Evolutionary conservation across 1,140 invertebrate species (phyloP).

Genomic region (Apis laboriosa): DNA sequence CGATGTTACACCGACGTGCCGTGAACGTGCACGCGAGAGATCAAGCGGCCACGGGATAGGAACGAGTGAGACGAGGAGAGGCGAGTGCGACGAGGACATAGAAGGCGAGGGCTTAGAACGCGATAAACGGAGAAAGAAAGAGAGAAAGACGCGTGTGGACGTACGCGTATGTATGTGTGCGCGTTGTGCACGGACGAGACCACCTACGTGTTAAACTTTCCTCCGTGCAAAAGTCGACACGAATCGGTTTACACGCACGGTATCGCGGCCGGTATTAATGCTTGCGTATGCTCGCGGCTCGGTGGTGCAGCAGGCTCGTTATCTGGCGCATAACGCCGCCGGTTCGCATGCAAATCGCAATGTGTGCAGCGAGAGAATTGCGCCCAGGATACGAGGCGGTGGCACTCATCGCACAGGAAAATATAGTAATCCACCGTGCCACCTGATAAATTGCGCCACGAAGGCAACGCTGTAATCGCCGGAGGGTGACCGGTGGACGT

Average conservation of each 20-base stretch:
- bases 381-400: conserved; percentile 36
- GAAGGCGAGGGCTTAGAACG: neutral
- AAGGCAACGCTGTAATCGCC: conserved; percentile 52
- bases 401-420: conserved; percentile 51
- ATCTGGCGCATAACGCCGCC: conserved; percentile 63
- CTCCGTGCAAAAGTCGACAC: conserved; percentile 65
- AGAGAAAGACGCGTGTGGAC: neutral
- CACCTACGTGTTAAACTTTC: conserved; percentile 61
- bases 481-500: conserved; percentile 9
- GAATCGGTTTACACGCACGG: conserved; percentile 67
- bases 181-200: conserved; percentile 30
- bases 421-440: conserved; percentile 57
- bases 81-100: too few species aligned
- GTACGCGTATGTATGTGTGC: neutral
- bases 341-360: conserved; percentile 65
- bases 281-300: conserved; percentile 58
- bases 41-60: too few species aligned
- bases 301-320: conserved; percentile 56
- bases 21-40: conserved; percentile 35
- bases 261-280: conserved; percentile 61
- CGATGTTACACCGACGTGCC: conserved; percentile 48
- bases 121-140: neutral
- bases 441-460: conserved; percentile 60
- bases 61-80: neutral
- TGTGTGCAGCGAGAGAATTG: conserved; percentile 46